Evolutionary conservation across 2,888 invertebrate genomes (phyloP), one percentile per base, ranked within the genome.

Genomic region (Prenolepis imparis): DNA sequence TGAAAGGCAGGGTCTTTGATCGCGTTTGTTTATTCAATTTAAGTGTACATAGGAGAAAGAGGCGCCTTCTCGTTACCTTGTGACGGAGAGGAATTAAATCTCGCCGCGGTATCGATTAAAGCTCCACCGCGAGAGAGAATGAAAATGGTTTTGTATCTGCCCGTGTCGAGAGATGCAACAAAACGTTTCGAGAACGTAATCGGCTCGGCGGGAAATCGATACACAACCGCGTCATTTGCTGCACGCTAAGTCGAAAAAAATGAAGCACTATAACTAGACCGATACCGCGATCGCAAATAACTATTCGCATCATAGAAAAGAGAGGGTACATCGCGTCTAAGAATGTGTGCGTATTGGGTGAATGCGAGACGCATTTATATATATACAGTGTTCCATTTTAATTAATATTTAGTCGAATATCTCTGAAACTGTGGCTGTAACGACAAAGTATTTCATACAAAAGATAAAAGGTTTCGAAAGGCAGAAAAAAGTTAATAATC

Each of bases 291-390:
- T 87, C 88, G 88, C 89, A 90, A 89, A 91, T 89, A 89, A 88
- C 87, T 90, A 90, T 90, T 88, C 89, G 89, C 90, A 39, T 67
- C 87, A 89, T 89, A 87, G 89, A 86, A 89, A 89, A 91, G 21
- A 91, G 21, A 24, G n/a, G 91, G 91, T 88, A 88, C 87, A 86
- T 85, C 85, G 86, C 83, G 85, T 83, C 68, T 78, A 66, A 28
- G 11, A 55, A 36, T 55, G 52, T 41, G 11, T 24, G 11, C 81
- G 68, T 63, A 39, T 28, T 28, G 28, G 28, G 28, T 28, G 3
- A 28, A 63, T 41, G 41, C 41, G 41, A 36, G 21, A 44, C n/a
- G 36, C 18, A 48, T 64, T 48, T 64, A 21, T 36, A 36, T 5
- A 28, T 28, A 28, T 28, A 36, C 3, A 5, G 5, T 36, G 36